These are phyloP conservation scores for Phycodurus eques DNA, from an alignment of 2,113 vertebrate species.

Conservation along the genomic window DNA sequence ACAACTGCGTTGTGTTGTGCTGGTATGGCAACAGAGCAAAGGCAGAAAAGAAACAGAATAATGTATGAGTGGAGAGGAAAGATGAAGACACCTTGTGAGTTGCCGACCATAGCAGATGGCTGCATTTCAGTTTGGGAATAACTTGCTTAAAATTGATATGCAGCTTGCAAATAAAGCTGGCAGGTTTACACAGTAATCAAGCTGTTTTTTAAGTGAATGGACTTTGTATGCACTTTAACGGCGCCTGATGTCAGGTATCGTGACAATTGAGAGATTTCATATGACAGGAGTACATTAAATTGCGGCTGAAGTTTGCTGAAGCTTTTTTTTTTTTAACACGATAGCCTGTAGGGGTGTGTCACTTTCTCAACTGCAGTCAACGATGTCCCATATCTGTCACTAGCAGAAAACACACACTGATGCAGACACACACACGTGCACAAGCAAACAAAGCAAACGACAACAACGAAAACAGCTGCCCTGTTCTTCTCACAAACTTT, in stretches of 20 bases:
- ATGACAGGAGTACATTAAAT: slow-evolving; percentile 46
- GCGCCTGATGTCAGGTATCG: neutral
- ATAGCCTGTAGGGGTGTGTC: slow-evolving; percentile 60
- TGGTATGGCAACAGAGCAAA: slow-evolving; percentile 19
- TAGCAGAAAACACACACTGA: slow-evolving; percentile 50
- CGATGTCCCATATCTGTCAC: slow-evolving; percentile 74
- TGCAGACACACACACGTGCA: neutral
- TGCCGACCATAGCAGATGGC: slow-evolving; percentile 54
- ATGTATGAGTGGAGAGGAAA: slow-evolving; percentile 48
- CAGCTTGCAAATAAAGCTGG: slow-evolving; percentile 35
- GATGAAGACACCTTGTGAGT: slow-evolving; percentile 53
- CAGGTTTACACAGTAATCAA: slow-evolving; percentile 16
- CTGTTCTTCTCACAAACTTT: slow-evolving; percentile 52
- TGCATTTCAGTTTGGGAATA: slow-evolving; percentile 43
- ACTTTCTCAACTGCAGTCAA: slow-evolving; percentile 60
- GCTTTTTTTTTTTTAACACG: slow-evolving; percentile 45
- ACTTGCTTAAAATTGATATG: slow-evolving; percentile 26
- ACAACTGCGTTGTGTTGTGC: slow-evolving; percentile 21
- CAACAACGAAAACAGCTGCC: slow-evolving; percentile 53
- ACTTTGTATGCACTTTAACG: neutral
- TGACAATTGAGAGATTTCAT: slow-evolving; percentile 23
- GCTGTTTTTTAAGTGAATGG: neutral
- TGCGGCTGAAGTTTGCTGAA: slow-evolving; percentile 50
- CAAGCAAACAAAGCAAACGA: slow-evolving; percentile 18
- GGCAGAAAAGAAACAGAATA: slow-evolving; percentile 52